These are phyloP conservation scores for Drosophila insularis DNA, from an alignment of 1,140 invertebrate species.

Conservation along the genomic window DNA sequence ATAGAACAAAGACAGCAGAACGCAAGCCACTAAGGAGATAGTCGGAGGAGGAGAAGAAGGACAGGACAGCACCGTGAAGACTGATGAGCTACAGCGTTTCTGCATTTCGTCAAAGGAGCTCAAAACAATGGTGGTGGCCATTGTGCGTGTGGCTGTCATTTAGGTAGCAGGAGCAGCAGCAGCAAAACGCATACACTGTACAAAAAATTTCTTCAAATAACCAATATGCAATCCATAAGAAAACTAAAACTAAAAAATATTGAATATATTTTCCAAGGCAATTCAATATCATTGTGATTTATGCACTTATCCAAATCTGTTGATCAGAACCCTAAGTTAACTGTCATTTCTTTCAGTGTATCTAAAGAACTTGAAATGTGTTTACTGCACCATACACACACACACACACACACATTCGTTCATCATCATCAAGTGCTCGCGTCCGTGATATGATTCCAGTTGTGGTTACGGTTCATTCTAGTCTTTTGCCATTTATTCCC, in stretches of 20 bases:
- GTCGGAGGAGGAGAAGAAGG: not conserved
- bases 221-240: not conserved
- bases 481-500: constrained; percentile 7
- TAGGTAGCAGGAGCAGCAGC: not conserved
- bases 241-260: too few species aligned
- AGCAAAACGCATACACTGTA: constrained; percentile 12
- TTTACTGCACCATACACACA: constrained; percentile 43
- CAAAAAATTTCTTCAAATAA: not conserved
- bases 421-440: constrained; percentile 66
- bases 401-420: constrained; percentile 60
- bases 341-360: constrained; percentile 19
- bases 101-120: constrained; percentile 50
- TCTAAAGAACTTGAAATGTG: constrained; percentile 29
- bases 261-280: too few species aligned
- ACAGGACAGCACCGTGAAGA: constrained; percentile 23
- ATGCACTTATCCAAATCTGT: too few species aligned
- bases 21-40: constrained; percentile 5
- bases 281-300: too few species aligned
- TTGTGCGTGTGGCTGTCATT: constrained; percentile 11
- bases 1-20: not conserved
- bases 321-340: not conserved
- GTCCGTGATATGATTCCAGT: constrained; percentile 62
- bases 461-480: constrained; percentile 50
- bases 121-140: constrained; percentile 17
- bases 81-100: constrained; percentile 66